phyloP scores from a whole-genome alignment of 2,797 vertebrate genomes.

The Rhabdomys pumilio region DNA sequence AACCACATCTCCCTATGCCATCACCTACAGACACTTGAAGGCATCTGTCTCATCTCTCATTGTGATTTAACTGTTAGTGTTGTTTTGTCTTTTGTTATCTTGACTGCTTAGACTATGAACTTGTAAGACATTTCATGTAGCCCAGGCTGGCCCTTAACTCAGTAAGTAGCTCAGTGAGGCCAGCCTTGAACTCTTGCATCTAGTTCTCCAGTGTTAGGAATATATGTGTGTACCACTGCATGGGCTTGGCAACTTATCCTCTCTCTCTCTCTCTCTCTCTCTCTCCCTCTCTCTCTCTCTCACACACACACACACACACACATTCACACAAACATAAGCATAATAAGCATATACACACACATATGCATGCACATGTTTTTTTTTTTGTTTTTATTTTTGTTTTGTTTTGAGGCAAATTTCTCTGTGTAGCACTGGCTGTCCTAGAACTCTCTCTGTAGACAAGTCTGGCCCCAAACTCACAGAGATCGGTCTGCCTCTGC shows the following conservation, averaged over 20 bases:
- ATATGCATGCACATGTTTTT: neutral
- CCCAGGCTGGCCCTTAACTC: neutral
- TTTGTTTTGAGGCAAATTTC: neutral
- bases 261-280: too few relatives aligned
- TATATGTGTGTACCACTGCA: neutral
- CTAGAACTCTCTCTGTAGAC: neutral
- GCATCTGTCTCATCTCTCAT: neutral
- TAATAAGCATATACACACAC: neutral
- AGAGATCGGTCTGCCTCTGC: neutral
- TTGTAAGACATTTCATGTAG: neutral
- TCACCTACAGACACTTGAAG: neutral
- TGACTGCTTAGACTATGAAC: conserved; percentile 35
- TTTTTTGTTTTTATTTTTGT: neutral
- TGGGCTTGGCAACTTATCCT: neutral
- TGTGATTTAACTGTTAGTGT: neutral
- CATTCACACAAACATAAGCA: neutral
- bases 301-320: neutral
- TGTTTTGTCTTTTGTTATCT: conserved; percentile 29
- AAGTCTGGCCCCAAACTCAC: neutral
- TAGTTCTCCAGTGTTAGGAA: neutral
- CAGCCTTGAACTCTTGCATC: neutral
- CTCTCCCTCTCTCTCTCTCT: too few relatives aligned
- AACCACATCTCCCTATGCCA: neutral
- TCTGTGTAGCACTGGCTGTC: neutral
- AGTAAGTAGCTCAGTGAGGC: neutral